Evolutionary conservation across 2,888 invertebrate species (phyloP), one percentile per base, ranked within the genome.

Genomic region (Eremobia ochroleuca): DNA sequence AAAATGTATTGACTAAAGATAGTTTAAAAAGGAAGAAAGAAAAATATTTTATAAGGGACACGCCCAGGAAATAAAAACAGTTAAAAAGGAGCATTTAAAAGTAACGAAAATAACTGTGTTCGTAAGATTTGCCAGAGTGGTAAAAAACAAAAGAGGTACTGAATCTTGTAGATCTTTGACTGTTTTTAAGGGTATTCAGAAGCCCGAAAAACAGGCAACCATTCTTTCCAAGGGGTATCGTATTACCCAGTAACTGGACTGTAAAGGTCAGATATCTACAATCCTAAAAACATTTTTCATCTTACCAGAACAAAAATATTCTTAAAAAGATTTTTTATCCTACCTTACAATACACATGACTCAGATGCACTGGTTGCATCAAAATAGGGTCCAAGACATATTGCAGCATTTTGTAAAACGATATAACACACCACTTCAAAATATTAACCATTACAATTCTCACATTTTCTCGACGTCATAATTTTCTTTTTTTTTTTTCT

Each of bases 361-460:
- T 89, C 2, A 89, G 66, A 64, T 82, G 81, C 28, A 88, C 85
- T 0, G 88, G 88, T 64, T 89, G 85, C 83, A 86, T 77, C 46
- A 88, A 83, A 64, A 85, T 85, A 13, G 88, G 88, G 77, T 88
- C 86, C 78, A 88, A 79, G 52, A 88, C 79, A 75, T 83, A 88
- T 11, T 88, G 83, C n/a, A 88, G 65, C 89, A 88, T 88, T 75
- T 76, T 82, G 9, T 6, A 69, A 65, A 75, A 73, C 46, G 65
- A 66, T 72, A 73, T 8, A 34, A 69, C 69, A 85, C 81, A 77
- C 15, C 61, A 68, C 52, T 72, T 68, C 59, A 69, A 76, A 66
- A 65, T 28, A 61, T 58, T 0, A 76, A 73, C 46, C 83, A 88
- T 87, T 75, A 81, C 69, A 73, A 69, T 46, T 46, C 37, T 77